These are phyloP conservation scores for Chaetodon trifascialis DNA, from an alignment of 2,113 vertebrate genomes.

Conservation along the genomic window DNA sequence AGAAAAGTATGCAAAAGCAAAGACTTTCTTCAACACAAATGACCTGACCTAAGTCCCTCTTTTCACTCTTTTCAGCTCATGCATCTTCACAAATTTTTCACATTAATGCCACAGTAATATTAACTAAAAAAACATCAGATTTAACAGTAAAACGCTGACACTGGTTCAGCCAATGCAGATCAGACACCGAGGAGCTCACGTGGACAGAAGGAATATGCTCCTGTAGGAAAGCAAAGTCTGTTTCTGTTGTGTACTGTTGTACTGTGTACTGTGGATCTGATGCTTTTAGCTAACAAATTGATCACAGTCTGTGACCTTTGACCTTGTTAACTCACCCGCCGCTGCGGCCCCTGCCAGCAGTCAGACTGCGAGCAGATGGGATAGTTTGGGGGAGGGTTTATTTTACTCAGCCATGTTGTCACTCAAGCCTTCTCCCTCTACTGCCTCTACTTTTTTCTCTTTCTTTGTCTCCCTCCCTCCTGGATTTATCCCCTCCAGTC, in stretches of 20 bases:
- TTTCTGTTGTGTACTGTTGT: slow-evolving; percentile 25
- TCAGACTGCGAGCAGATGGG: slow-evolving; percentile 74
- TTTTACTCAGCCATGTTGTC: slow-evolving; percentile 49
- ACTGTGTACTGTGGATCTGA: slow-evolving; percentile 20
- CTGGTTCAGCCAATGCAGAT: neutral
- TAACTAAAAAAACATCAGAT: no score
- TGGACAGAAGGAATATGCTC: neutral
- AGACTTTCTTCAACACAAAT: neutral
- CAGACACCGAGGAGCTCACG: neutral
- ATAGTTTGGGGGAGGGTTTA: slow-evolving; percentile 51
- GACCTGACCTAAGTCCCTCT: neutral
- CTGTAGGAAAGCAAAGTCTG: slow-evolving; percentile 22
- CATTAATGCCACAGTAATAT: no score
- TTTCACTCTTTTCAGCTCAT: neutral
- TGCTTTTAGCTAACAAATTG: slow-evolving; percentile 67
- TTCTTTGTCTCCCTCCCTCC: neutral
- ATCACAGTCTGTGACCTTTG: slow-evolving; percentile 79
- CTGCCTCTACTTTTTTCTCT: slow-evolving; percentile 20
- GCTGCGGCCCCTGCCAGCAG: slow-evolving; percentile 32
- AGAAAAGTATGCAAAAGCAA: slow-evolving; percentile 7
- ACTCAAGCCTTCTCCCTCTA: slow-evolving; percentile 32
- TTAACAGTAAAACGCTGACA: no score
- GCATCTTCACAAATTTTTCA: no score
- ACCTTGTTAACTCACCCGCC: slow-evolving; percentile 58
- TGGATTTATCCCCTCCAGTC: slow-evolving; percentile 21